Percentiles rank a stretch among this genome's conserved stretches.
Conservation (phyloP, 2,888 invertebrate genomes). For the Fabriciana adippe region DNA sequence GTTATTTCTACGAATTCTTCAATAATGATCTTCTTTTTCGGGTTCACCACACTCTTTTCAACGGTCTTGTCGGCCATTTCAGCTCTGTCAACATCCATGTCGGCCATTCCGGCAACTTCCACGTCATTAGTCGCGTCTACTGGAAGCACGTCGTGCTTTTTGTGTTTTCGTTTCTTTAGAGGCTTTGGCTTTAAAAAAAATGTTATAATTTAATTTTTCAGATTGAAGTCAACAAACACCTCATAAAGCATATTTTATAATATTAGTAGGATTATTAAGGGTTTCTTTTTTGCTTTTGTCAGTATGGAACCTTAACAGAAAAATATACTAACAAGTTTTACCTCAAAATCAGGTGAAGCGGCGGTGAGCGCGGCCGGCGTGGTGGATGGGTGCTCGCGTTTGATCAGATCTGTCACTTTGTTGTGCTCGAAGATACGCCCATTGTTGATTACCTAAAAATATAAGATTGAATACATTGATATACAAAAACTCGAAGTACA, state of each 20-base stretch:
- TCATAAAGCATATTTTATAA: too few species aligned
- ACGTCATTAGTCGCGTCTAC: slow-evolving; percentile 14
- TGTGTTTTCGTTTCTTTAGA: slow-evolving; percentile 32
- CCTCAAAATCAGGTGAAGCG: slow-evolving; percentile 5
- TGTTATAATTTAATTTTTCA: not conserved
- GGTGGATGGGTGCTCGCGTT: slow-evolving; percentile 30
- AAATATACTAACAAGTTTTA: not conserved
- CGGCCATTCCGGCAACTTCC: slow-evolving; percentile 15
- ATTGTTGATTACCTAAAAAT: slow-evolving; percentile 68
- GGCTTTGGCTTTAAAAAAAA: slow-evolving; percentile 26
- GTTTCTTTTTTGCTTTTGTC: too few species aligned
- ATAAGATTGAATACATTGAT: too few species aligned
- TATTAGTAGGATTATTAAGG: too few species aligned
- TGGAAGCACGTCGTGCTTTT: slow-evolving; percentile 17
- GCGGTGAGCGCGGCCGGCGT: slow-evolving; percentile 32
- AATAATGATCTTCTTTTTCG: slow-evolving; percentile 59
- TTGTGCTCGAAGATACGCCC: slow-evolving; percentile 70
- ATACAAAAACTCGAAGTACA: too few species aligned
- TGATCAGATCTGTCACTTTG: slow-evolving; percentile 55
- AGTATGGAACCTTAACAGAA: not conserved
- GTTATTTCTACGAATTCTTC: slow-evolving; percentile 64
- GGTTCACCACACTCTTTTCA: not conserved
- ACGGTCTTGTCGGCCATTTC: slow-evolving; percentile 14
- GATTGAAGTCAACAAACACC: not conserved
- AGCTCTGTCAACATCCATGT: slow-evolving; percentile 10